Conservation (phyloP, 2,113 vertebrate genomes). For the Pachycephala philippinensis region DNA sequence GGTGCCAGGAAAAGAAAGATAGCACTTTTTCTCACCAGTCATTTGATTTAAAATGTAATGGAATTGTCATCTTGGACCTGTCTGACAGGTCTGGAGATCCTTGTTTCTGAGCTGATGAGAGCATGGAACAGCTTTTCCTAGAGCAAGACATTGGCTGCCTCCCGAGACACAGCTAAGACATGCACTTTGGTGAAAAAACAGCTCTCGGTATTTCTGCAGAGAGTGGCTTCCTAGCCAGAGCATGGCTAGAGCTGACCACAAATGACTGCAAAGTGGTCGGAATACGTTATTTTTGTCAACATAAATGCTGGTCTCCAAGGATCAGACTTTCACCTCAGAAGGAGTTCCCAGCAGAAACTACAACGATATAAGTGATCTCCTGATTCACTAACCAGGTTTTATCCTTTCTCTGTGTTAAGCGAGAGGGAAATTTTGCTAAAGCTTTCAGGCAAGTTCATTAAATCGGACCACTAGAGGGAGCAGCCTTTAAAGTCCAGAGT, state of each 20-base stretch:
- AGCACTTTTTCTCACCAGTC: background rate
- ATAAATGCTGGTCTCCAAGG: background rate
- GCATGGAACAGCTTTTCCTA: background rate
- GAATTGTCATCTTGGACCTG: background rate
- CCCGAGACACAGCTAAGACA: background rate
- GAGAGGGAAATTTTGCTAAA: background rate
- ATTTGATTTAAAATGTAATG: background rate
- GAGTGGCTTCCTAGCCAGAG: background rate
- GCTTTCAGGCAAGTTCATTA: background rate
- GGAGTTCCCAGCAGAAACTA: background rate
- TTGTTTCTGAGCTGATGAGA: background rate
- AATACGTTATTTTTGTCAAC: background rate
- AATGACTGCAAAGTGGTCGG: background rate
- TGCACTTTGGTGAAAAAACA: background rate
- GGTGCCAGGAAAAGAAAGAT: background rate
- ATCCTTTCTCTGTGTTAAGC: background rate
- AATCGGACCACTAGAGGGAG: conserved; percentile 40
- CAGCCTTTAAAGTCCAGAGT: background rate
- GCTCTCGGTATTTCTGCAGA: background rate
- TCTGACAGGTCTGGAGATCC: background rate
- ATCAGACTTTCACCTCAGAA: background rate
- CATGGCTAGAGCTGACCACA: background rate
- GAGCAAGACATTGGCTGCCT: background rate
- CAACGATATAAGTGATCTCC: background rate
- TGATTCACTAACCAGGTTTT: background rate